phyloP scores from a whole-genome alignment of 2,113 vertebrate genomes.

The Sigmodon hispidus region DNA sequence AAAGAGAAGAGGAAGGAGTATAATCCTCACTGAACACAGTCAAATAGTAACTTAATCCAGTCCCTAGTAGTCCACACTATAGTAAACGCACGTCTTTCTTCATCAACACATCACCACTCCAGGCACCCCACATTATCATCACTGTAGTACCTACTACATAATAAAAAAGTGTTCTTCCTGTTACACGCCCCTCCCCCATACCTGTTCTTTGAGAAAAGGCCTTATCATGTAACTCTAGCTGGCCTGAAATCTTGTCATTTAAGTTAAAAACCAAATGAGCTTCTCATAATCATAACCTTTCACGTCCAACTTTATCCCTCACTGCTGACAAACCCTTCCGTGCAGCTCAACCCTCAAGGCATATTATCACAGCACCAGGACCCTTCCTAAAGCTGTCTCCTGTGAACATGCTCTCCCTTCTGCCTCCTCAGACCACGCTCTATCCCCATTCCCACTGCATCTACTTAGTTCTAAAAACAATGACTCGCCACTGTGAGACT shows the following conservation, averaged over 20 bases:
- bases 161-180: conserved; percentile 20
- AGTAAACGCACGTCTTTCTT: neutral
- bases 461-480: conserved; percentile 32
- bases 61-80: conserved; percentile 10
- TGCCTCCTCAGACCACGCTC: neutral
- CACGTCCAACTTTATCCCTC: neutral
- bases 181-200: neutral
- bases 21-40: neutral
- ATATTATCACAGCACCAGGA: neutral
- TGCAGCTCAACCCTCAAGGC: neutral
- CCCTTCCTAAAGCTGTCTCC: neutral
- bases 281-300: neutral
- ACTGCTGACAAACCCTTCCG: neutral
- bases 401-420: neutral
- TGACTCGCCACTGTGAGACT: neutral
- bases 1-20: neutral
- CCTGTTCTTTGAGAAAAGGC: neutral
- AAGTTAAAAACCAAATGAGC: neutral
- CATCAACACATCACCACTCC: neutral
- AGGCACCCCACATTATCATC: neutral
- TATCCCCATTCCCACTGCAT: neutral
- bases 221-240: neutral
- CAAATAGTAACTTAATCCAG: neutral
- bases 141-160: neutral
- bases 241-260: neutral